phyloP scores from a whole-genome alignment of 2,888 invertebrate species.

The Xestia rhomboidea region DNA sequence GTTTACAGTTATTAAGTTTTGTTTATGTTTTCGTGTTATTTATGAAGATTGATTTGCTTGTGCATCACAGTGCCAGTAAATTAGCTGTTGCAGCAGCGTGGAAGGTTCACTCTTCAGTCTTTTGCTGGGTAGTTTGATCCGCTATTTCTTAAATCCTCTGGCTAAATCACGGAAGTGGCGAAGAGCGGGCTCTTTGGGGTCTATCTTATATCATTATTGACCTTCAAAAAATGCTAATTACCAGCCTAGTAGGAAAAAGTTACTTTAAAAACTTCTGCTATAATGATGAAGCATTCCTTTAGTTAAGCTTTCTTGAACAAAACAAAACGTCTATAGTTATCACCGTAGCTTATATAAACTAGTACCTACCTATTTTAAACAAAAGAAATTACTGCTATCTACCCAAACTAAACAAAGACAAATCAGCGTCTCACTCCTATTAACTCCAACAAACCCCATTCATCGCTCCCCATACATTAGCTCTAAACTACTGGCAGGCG shows the following conservation, averaged over 20 bases:
- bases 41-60: constrained; percentile 6
- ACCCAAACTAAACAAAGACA: constrained; percentile 31
- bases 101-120: background rate
- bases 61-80: background rate
- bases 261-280: too few species aligned
- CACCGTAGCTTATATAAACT: background rate
- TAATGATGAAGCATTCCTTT: background rate
- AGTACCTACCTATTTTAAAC: background rate
- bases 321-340: background rate
- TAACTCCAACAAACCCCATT: constrained; percentile 53
- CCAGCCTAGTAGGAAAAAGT: background rate
- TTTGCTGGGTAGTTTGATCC: background rate
- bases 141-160: background rate
- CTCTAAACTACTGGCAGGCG: constrained; percentile 59
- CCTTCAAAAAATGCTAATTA: background rate
- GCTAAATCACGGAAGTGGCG: background rate
- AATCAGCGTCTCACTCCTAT: constrained; percentile 34
- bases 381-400: constrained; percentile 5
- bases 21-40: constrained; percentile 15
- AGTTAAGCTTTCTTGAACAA: background rate
- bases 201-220: background rate
- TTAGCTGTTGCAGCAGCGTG: background rate
- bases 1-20: constrained; percentile 45
- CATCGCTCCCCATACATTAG: constrained; percentile 51
- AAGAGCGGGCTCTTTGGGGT: background rate